phyloP scores from a whole-genome alignment of 92 coral and sea anemone species.

The Parazoanthus darwini region DNA sequence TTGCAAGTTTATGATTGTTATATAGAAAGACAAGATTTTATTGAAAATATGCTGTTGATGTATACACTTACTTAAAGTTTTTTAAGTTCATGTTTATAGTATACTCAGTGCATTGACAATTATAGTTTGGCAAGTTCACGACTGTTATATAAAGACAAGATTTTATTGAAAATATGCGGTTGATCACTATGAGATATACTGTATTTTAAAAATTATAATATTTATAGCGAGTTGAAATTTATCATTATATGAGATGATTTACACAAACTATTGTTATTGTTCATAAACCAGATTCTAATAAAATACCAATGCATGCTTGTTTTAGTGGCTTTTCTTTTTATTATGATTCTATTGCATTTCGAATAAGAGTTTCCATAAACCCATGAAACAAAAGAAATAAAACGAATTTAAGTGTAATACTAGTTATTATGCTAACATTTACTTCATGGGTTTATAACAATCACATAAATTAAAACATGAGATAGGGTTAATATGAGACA shows the following conservation, averaged over 20 bases:
- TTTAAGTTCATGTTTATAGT: slow-evolving; percentile 3
- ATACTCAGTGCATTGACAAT: neutral
- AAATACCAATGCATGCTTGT: slow-evolving; percentile 14
- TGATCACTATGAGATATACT: too few species aligned
- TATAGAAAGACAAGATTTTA: too few species aligned
- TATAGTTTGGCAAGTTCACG: slow-evolving; percentile 21
- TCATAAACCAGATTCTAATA: slow-evolving; percentile 10
- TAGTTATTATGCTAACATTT: too few species aligned
- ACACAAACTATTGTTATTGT: slow-evolving; percentile 9
- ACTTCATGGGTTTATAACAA: too few species aligned
- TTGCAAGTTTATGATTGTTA: neutral
- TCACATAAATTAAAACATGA: too few species aligned
- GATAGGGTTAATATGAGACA: too few species aligned
- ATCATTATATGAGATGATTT: neutral
- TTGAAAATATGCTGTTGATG: neutral
- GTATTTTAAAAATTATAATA: slow-evolving; percentile 4
- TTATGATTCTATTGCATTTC: too few species aligned
- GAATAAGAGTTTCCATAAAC: slow-evolving; percentile 11
- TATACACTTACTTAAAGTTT: neutral
- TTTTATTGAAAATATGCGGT: slow-evolving; percentile 25
- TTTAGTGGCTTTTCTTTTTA: neutral
- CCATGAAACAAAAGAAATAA: neutral
- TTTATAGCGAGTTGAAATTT: slow-evolving; percentile 6
- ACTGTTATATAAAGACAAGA: slow-evolving; percentile 9
- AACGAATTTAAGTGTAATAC: too few species aligned